These are phyloP conservation scores for Laterallus jamaicensis DNA, from an alignment of 2,113 vertebrate genomes.

Conservation along the genomic window DNA sequence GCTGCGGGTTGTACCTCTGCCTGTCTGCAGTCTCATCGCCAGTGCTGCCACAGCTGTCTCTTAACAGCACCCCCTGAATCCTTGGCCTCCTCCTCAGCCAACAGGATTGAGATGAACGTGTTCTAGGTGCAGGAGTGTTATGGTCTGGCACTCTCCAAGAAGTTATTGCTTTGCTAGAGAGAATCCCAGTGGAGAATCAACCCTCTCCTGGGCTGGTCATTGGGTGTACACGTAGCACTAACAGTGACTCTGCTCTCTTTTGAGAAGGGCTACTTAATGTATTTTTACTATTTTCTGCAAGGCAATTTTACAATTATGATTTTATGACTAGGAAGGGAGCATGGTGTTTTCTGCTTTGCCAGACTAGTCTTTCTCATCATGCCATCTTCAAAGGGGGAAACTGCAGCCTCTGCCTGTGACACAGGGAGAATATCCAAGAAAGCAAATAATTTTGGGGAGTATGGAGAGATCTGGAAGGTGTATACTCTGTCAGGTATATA, in stretches of 20 bases:
- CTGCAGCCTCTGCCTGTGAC: background rate
- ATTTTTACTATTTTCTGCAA: background rate
- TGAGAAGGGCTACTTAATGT: background rate
- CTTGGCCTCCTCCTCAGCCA: background rate
- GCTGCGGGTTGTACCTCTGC: fast-evolving
- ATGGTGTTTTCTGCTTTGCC: background rate
- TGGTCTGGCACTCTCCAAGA: background rate
- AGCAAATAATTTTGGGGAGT: background rate
- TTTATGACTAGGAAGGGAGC: background rate
- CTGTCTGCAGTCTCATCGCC: fast-evolving
- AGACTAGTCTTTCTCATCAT: background rate
- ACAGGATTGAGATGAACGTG: background rate
- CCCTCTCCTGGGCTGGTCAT: background rate
- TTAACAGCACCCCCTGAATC: background rate
- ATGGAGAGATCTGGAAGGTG: background rate
- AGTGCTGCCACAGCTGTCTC: background rate
- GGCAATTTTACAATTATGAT: background rate
- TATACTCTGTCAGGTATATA: background rate
- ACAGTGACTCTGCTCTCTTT: background rate
- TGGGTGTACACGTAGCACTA: background rate
- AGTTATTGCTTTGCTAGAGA: background rate
- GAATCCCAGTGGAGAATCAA: background rate
- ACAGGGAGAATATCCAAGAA: background rate
- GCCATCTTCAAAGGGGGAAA: background rate
- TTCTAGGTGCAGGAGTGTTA: background rate